Conservation (phyloP, 2,113 vertebrate species). For the Trochalopteron elliotii region DNA sequence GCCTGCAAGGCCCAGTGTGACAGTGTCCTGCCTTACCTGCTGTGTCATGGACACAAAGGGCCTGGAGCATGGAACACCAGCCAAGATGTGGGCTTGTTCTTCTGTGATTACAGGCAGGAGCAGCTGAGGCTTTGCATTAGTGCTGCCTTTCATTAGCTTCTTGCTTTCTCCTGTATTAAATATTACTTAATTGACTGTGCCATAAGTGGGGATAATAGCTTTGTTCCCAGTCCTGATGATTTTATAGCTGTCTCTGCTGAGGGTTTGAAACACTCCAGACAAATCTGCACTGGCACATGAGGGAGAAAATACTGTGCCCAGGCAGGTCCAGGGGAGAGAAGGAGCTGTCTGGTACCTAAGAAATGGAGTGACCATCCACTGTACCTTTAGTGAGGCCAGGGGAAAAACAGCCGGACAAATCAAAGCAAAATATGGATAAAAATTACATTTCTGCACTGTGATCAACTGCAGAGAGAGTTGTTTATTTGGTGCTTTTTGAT, state of each 20-base stretch:
- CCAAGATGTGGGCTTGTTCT: not conserved
- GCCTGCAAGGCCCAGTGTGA: not conserved
- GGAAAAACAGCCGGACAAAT: not conserved
- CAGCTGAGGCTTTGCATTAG: constrained; percentile 38
- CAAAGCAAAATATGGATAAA: not conserved
- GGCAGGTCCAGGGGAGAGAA: not conserved
- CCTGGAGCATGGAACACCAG: not conserved
- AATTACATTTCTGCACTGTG: not conserved
- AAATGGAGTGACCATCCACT: not conserved
- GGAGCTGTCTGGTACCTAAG: not conserved
- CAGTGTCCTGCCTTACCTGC: not conserved
- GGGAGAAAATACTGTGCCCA: not conserved
- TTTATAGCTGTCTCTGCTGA: not conserved
- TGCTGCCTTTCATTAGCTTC: constrained; percentile 30
- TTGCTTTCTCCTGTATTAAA: constrained; percentile 45
- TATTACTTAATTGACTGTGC: constrained; percentile 38
- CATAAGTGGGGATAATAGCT: not conserved
- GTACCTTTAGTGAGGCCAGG: not conserved
- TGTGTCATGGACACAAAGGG: not conserved
- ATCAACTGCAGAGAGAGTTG: not conserved
- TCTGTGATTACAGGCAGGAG: not conserved
- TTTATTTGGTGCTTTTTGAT: not conserved
- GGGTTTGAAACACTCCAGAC: not conserved
- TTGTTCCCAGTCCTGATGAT: not conserved
- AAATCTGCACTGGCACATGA: accelerated